Percentiles rank a stretch among this genome's conserved stretches.
Evolutionary conservation across 35 echinoderm and acorn worm genomes (phyloP).

Genomic region (Strongylocentrotus purpuratus): DNA sequence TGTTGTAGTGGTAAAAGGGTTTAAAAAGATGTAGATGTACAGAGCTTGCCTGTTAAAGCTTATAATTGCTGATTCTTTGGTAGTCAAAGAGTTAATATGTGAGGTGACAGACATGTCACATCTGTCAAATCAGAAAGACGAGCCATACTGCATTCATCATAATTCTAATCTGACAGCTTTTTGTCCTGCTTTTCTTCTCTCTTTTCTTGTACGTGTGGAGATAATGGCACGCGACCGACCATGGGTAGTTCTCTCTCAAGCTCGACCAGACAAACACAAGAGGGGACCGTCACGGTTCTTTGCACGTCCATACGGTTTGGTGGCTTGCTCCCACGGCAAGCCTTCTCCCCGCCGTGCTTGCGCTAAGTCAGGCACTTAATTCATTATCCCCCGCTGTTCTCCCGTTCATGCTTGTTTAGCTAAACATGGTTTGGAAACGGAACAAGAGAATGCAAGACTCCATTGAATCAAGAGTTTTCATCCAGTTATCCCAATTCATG

Average conservation of each 20-base stretch:
- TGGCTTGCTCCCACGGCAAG: background rate
- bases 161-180: conserved; percentile 32
- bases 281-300: background rate
- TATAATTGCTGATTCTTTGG: background rate
- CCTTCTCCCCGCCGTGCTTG: background rate
- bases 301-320: conserved; percentile 7
- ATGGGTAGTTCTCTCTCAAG: background rate
- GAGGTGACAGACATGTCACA: conserved; percentile 41
- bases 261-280: conserved; percentile 18
- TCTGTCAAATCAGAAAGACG: conserved; percentile 29
- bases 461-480: background rate
- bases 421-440: background rate
- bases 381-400: conserved; percentile 23
- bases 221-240: conserved; percentile 22
- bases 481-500: background rate
- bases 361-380: conserved; percentile 22
- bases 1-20: background rate
- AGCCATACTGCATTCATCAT: conserved; percentile 23
- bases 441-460: background rate
- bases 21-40: background rate
- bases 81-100: background rate
- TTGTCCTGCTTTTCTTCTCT: background rate
- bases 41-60: background rate
- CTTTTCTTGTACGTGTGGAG: background rate
- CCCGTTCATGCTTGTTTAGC: background rate